Conservation (phyloP, 2,113 vertebrate genomes). For the Oryzias melastigma region DNA sequence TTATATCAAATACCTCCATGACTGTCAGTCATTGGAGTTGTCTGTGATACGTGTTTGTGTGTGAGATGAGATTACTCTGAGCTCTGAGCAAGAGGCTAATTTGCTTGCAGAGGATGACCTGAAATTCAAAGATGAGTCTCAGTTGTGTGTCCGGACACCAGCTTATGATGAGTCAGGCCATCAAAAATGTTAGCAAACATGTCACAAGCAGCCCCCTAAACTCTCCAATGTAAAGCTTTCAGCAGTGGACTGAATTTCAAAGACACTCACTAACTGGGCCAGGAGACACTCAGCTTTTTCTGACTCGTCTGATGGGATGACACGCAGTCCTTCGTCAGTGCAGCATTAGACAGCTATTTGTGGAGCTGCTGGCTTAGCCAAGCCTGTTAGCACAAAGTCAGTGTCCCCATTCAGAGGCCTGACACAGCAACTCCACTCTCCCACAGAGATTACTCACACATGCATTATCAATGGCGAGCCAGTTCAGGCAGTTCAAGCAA, state of each 20-base stretch:
- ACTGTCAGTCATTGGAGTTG: not conserved
- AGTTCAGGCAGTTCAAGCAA: constrained; percentile 6
- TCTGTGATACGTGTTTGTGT: not conserved
- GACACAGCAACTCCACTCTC: constrained; percentile 59
- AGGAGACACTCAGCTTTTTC: not conserved
- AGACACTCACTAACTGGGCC: not conserved
- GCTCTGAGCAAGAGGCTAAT: constrained; percentile 7
- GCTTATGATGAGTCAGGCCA: not conserved
- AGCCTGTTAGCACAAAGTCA: constrained; percentile 29
- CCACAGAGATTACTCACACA: constrained; percentile 46
- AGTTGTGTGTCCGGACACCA: not conserved
- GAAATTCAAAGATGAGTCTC: not conserved
- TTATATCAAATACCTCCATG: not conserved
- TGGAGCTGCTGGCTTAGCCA: constrained; percentile 47
- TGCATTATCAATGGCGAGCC: not conserved
- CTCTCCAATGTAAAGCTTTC: not conserved
- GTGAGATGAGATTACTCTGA: constrained; percentile 26
- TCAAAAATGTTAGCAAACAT: not conserved
- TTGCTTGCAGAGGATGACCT: too few species aligned
- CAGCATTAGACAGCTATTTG: constrained; percentile 61
- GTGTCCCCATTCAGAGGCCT: constrained; percentile 41
- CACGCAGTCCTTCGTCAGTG: constrained; percentile 29
- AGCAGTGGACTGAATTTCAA: not conserved
- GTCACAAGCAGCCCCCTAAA: not conserved
- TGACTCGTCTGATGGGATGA: constrained; percentile 16